Base-by-base conservation (phyloP, 1,140 invertebrate genomes). In the Pararge aegeria region DNA sequence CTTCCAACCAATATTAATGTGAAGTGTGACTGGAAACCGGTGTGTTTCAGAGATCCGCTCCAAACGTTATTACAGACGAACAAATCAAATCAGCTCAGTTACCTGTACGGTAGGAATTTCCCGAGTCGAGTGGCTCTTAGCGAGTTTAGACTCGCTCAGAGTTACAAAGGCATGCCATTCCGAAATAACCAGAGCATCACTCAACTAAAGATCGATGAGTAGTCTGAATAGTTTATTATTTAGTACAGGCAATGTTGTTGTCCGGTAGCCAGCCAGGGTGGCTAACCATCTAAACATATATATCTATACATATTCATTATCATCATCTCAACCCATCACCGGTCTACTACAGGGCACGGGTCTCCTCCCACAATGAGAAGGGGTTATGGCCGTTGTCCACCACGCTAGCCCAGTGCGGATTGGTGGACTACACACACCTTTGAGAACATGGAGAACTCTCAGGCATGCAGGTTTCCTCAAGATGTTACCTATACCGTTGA, bases 71-170 rank as follows among this genome's bases (percentile, higher is more conserved):
- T 29, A 29, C 57, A 65, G 56, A 61, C 50, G 44, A 59, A 69
- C 55, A 71, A 66, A 73, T 77, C 51, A 55, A 73, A 78, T 73
- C 62, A 66, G 52, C 37, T 58, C 42, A 56, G 61, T 62, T 66
- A 68, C 63, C 66, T 67, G 71, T 34, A 30, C 52, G 44, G 46
- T 29, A 55, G 37, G 48, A 44, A 60, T 64, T 57, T 49, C 55
- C 50, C 51, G 24, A 29, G 13, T 55, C 59, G 37, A 59, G 53
- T 52, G 56, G 50, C 62, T 61, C 59, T 61, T 61, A 21, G 38
- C 49, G 57, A 55, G 52, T 61, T 61, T 48, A 52, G 50, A 46
- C 50, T 46, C 38, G 50, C 24, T 61, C 58, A 27, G 44, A 44
- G 38, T 61, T 54, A 61, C 58, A 61, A 61, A 61, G 56, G 58